Evolutionary conservation across 1,140 invertebrate species (phyloP).

Genomic region (Aphis craccivora): DNA sequence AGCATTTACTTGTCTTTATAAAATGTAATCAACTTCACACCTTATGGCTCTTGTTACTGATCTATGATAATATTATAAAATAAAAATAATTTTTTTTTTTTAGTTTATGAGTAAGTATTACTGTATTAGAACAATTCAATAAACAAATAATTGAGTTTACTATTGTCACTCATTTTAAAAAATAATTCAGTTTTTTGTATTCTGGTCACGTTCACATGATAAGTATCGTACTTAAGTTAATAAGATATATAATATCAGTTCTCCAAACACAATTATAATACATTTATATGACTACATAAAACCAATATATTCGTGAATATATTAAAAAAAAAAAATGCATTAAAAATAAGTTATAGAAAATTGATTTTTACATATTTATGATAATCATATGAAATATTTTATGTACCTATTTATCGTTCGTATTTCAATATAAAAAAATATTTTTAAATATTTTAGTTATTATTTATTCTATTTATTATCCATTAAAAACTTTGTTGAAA

Average conservation of each 20-base stretch:
- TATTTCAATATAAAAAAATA: neutral
- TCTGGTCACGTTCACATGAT: neutral
- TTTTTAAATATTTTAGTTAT: neutral
- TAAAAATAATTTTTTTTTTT: neutral
- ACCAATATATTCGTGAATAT: neutral
- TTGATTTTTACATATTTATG: neutral
- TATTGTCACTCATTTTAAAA: neutral
- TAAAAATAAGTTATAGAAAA: neutral
- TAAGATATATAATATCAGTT: too few species aligned
- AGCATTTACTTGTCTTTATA: neutral
- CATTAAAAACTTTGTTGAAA: neutral
- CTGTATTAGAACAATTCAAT: neutral
- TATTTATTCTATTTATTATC: neutral
- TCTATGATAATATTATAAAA: neutral
- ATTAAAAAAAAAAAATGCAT: too few species aligned
- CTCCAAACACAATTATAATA: neutral
- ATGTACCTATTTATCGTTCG: neutral
- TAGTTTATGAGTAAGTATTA: neutral
- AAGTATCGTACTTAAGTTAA: neutral
- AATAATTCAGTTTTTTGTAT: neutral
- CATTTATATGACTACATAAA: neutral
- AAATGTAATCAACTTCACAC: neutral
- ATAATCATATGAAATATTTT: neutral
- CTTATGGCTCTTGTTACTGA: neutral
- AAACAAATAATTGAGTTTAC: neutral